Evolutionary conservation across 2,888 invertebrate genomes (phyloP).

Genomic region (Rapana venosa): DNA sequence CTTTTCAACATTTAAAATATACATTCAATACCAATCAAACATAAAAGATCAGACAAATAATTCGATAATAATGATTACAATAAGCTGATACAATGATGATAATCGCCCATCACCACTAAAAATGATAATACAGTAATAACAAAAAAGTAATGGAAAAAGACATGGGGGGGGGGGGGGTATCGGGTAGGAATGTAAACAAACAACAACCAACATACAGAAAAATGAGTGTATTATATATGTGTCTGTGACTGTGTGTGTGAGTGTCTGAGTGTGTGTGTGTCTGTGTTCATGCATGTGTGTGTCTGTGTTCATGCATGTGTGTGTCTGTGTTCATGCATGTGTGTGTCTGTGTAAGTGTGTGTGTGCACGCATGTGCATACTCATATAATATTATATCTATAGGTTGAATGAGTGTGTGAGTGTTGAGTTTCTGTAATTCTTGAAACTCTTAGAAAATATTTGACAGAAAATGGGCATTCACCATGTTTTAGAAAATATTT

Average conservation of each 20-base stretch:
- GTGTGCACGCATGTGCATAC: background rate
- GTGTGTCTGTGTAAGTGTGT: background rate
- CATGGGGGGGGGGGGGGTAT: too few relatives aligned
- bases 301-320: background rate
- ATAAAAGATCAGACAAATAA: too few relatives aligned
- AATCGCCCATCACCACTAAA: too few relatives aligned
- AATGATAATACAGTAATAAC: too few relatives aligned
- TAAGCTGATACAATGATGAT: too few relatives aligned
- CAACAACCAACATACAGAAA: too few relatives aligned
- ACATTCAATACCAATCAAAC: too few relatives aligned
- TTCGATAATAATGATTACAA: too few relatives aligned
- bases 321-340: background rate
- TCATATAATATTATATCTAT: background rate
- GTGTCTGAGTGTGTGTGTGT: background rate
- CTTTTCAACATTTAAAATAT: too few relatives aligned
- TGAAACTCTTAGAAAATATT: background rate
- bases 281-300: background rate
- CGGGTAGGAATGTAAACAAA: too few relatives aligned
- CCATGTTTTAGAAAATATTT: background rate
- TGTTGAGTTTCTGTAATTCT: background rate
- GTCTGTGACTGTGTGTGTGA: background rate
- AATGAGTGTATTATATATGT: too few relatives aligned
- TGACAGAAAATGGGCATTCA: background rate
- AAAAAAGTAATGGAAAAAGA: too few relatives aligned
- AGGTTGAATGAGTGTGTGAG: background rate